Conservation (phyloP, 1,140 invertebrate species). For the Procambarus virginalis region DNA sequence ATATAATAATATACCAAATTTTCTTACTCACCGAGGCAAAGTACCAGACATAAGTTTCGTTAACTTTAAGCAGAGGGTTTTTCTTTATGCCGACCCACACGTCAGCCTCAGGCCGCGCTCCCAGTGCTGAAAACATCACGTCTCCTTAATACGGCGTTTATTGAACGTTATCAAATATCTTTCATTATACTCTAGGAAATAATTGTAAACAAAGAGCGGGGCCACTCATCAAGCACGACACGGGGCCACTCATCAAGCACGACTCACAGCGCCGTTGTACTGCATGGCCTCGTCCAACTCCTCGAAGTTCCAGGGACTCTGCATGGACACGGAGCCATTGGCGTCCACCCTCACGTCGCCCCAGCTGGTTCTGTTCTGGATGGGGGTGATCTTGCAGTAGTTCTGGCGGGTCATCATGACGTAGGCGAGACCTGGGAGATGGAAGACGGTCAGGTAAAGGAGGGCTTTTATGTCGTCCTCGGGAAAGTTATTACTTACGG, state of each 20-base stretch:
- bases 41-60: slow-evolving; percentile 54
- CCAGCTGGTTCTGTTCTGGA: slow-evolving; percentile 32
- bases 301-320: slow-evolving; percentile 47
- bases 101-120: slow-evolving; percentile 38
- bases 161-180: too few relatives aligned
- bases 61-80: not conserved
- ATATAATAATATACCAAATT: not conserved
- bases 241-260: too few relatives aligned
- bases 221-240: too few relatives aligned
- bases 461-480: too few relatives aligned
- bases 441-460: too few relatives aligned
- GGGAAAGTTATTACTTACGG: too few relatives aligned
- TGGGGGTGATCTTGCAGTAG: slow-evolving; percentile 7
- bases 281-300: slow-evolving; percentile 28
- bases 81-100: slow-evolving; percentile 53
- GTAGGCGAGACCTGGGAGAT: slow-evolving; percentile 25
- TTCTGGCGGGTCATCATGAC: not conserved
- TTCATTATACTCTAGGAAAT: too few relatives aligned
- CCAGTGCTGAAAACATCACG: slow-evolving; percentile 41
- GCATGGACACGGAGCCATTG: slow-evolving; percentile 44
- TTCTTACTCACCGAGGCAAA: slow-evolving; percentile 42
- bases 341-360: slow-evolving; percentile 35
- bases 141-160: too few relatives aligned
- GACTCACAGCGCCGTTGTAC: slow-evolving; percentile 40
- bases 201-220: too few relatives aligned